Evolutionary conservation across 2,113 vertebrate species (phyloP).

Genomic region (Myxocyprinus asiaticus): DNA sequence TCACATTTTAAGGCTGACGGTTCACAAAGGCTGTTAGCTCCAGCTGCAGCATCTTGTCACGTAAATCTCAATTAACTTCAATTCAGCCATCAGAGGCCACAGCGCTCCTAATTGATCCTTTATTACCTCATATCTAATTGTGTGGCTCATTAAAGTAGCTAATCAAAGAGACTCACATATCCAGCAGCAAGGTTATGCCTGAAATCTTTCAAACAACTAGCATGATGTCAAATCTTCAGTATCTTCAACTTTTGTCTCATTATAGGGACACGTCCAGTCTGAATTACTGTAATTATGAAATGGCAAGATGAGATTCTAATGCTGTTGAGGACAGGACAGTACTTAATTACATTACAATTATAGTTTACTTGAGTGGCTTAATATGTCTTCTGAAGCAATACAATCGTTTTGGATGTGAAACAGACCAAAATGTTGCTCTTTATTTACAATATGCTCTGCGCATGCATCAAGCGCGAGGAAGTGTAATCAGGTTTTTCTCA

Average conservation of each 20-base stretch:
- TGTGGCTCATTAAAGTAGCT: conserved; percentile 37
- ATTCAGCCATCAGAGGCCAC: conserved; percentile 31
- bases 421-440: no score
- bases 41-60: conserved; percentile 16
- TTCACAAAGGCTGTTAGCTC: conserved; percentile 5
- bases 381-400: no score
- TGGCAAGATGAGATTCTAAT: no score
- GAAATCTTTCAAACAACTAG: neutral
- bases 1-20: conserved; percentile 3
- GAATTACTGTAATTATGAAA: no score
- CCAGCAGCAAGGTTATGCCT: conserved; percentile 29
- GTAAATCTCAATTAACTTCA: conserved; percentile 40
- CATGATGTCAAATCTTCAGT: neutral
- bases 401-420: no score
- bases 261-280: no score
- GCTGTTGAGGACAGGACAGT: no score
- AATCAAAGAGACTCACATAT: conserved; percentile 27
- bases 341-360: no score
- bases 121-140: conserved; percentile 41
- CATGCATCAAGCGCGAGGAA: no score
- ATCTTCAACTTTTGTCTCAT: neutral
- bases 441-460: no score
- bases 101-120: conserved; percentile 22
- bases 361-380: no score
- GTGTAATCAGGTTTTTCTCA: no score